Evolutionary conservation across 2,113 vertebrate species (phyloP), one percentile per base, ranked within the genome.

Genomic region (Microcebus jonahi): DNA sequence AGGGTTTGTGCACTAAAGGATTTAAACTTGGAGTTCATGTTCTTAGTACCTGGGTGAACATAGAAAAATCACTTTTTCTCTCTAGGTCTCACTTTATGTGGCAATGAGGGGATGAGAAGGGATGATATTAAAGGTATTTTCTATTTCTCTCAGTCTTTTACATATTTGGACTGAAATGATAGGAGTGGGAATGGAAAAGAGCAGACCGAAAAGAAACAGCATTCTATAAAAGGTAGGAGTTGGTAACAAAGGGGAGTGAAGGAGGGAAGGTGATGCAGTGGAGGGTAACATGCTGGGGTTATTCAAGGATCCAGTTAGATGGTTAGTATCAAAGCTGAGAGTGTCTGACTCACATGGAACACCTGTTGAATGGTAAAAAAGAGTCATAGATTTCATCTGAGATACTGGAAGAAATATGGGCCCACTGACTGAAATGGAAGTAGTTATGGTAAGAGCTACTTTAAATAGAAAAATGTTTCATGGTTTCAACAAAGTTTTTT

Each of bases 381-480:
- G 65, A 63, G 50, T 90, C 76, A 77, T 11, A 50, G 68, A 76
- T 88, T 94, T 70, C 70, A 75, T 84, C 55, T 23, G 36, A n/a
- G 80, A 79, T 50, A 34, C 36, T 95, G 88, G 39, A 89, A 67
- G 73, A 84, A 88, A 63, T 85, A 42, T 17, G 9, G 79, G 9
- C n/a, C 59, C 45, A 48, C 70, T 79, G 86, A 77, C 45, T 71
- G 61, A 73, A 92, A 53, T 39, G 15, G 39, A 12, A 71, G 39
- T 77, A 77, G 50, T 65, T 92, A 70, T 45, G 31, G 8, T 84
- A 90, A 67, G 50, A 84, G 29, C 70, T 75, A 48, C 85, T 94
- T 93, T 93, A 91, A 91, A 91, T 77, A 81, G 77, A 85, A 85
- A 79, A 96, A 76, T 36, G 20, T 39, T 79, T 67, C 53, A 88